A percentile compares a stretch with the other conserved stretches of the same genome.
phyloP scores from a whole-genome alignment of 2,113 vertebrate genomes.

The Strix uralensis region DNA sequence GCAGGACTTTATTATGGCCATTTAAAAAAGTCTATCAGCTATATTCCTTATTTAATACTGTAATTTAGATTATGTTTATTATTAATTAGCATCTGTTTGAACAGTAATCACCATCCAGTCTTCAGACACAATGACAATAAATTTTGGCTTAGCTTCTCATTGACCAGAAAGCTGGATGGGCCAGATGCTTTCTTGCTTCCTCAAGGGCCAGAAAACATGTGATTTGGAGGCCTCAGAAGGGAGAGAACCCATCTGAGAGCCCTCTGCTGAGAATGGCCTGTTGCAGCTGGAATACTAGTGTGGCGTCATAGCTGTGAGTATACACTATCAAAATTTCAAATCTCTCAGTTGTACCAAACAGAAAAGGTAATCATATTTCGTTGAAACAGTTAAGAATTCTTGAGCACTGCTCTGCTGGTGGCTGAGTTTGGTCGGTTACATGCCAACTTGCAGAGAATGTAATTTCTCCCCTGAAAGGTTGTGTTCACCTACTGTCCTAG shows the following conservation, averaged over 20 bases:
- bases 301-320: neutral
- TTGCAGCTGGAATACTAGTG: fast-evolving
- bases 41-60: neutral
- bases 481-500: neutral
- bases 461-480: neutral
- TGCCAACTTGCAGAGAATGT: neutral
- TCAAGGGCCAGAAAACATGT: neutral
- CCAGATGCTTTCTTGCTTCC: neutral
- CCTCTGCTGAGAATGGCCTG: neutral
- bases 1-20: fast-evolving
- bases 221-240: neutral
- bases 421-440: neutral
- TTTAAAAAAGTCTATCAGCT: neutral
- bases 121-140: neutral
- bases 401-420: neutral
- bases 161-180: neutral
- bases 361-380: neutral
- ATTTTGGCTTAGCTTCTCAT: neutral
- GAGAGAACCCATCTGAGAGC: neutral
- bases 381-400: neutral
- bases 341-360: neutral
- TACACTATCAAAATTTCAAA: neutral
- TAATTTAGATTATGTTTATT: neutral
- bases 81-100: neutral
- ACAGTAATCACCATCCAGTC: neutral